Percentiles rank a stretch among this genome's conserved stretches.
Evolutionary conservation across 2,888 invertebrate genomes (phyloP).

Genomic region (Tenthredo scrophulariae): DNA sequence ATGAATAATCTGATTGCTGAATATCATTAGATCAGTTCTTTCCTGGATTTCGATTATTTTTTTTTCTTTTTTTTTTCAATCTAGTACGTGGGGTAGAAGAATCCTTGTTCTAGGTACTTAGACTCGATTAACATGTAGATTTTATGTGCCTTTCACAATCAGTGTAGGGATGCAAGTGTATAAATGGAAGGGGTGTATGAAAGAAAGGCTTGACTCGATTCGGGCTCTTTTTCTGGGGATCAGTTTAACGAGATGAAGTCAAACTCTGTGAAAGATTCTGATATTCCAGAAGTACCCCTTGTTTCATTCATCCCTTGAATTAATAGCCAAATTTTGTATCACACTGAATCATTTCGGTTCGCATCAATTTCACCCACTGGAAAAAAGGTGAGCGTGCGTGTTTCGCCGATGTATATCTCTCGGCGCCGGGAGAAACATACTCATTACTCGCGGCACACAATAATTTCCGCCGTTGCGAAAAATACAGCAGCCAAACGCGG

Average conservation of each 20-base stretch:
- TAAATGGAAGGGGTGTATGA: neutral
- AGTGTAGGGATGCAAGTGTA: no score
- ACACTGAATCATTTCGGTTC: neutral
- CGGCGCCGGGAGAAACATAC: constrained; percentile 57
- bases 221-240: neutral
- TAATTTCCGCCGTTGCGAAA: constrained; percentile 57
- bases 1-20: neutral
- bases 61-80: neutral
- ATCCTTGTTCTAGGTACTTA: neutral
- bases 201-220: neutral
- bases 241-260: neutral
- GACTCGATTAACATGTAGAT: neutral
- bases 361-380: constrained; percentile 13
- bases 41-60: neutral
- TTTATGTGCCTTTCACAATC: neutral
- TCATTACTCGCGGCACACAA: constrained; percentile 59
- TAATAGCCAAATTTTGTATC: neutral
- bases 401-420: constrained; percentile 47
- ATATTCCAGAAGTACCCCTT: neutral
- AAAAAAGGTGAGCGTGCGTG: constrained; percentile 50
- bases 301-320: neutral
- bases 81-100: neutral
- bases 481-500: constrained; percentile 54
- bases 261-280: neutral
- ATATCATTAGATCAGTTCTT: neutral